Conservation (phyloP, 2,888 invertebrate species). For the Dynastes grantii region DNA sequence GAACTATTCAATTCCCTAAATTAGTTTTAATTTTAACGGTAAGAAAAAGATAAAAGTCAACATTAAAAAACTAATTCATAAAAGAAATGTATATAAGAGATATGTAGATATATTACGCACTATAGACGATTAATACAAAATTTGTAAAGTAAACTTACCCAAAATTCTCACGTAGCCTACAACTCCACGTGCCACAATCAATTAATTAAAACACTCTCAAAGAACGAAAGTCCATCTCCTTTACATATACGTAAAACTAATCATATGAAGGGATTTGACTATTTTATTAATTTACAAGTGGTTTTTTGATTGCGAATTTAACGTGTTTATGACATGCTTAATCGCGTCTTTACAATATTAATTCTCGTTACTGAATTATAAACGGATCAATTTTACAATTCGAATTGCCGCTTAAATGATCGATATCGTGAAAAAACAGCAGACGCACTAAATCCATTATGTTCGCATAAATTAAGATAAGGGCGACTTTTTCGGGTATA, state of each 20-base stretch:
- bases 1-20: too few relatives aligned
- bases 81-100: too few relatives aligned
- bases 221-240: background rate
- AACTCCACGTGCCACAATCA: background rate
- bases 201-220: background rate
- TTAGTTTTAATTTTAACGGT: too few relatives aligned
- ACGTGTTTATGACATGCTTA: background rate
- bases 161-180: background rate
- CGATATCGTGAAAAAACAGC: background rate
- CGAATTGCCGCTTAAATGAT: background rate
- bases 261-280: background rate
- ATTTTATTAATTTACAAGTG: slow-evolving; percentile 13
- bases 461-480: slow-evolving; percentile 10
- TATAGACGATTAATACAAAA: background rate
- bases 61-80: too few relatives aligned
- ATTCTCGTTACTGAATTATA: slow-evolving; percentile 5
- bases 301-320: background rate
- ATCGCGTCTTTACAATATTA: background rate
- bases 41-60: too few relatives aligned
- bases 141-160: background rate
- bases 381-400: slow-evolving; percentile 7
- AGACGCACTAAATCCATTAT: background rate
- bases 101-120: background rate
- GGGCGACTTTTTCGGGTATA: background rate
- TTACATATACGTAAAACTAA: background rate